These are phyloP conservation scores for Lynx canadensis DNA, from an alignment of 2,113 vertebrate genomes.

Conservation along the genomic window DNA sequence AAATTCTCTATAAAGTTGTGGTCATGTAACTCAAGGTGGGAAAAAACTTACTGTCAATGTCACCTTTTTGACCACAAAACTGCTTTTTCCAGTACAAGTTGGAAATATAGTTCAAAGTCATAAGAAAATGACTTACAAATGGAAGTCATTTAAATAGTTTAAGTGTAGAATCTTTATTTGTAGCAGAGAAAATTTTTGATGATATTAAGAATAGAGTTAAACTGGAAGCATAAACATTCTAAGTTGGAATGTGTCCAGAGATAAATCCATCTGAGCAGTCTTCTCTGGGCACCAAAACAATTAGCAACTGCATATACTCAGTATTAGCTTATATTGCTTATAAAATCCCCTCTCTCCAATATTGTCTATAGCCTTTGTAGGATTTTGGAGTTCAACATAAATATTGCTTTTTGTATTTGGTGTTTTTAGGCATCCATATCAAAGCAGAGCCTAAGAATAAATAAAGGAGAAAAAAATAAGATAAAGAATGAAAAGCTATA, in stretches of 20 bases:
- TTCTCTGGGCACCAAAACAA: neutral
- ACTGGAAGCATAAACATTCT: neutral
- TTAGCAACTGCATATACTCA: neutral
- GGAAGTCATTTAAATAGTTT: neutral
- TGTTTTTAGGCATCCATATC: neutral
- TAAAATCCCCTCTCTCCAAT: neutral
- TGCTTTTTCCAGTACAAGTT: neutral
- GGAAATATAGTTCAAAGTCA: neutral
- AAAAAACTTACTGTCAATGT: neutral
- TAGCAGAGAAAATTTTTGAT: neutral
- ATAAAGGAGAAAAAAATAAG: neutral
- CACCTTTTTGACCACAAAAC: neutral
- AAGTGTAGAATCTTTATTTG: neutral
- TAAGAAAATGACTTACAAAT: neutral
- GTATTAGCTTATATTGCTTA: neutral
- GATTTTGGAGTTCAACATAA: neutral
- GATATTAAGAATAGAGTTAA: neutral
- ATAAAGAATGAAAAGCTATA: neutral
- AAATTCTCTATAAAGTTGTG: neutral
- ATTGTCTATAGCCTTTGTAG: neutral
- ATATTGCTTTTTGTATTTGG: neutral
- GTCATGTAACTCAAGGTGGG: neutral
- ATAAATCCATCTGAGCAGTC: neutral
- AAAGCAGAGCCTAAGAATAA: neutral
- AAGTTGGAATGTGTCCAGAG: neutral